Evolutionary conservation across 2,888 invertebrate species (phyloP).

Genomic region (Drosophila kambysellisi): DNA sequence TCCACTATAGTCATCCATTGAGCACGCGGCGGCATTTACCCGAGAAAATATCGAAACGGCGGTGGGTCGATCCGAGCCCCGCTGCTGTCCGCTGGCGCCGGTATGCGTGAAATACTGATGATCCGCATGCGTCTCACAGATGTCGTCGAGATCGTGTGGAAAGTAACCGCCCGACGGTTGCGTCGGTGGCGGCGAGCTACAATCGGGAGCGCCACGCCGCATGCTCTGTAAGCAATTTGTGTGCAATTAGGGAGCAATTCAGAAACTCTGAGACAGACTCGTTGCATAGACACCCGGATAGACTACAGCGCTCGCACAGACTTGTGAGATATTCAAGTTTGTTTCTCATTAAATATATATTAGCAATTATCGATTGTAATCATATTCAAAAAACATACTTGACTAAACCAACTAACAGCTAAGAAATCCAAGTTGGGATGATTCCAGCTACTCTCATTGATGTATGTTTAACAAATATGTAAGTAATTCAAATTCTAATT

Average conservation of each 20-base stretch:
- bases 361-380: neutral
- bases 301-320: conserved; percentile 15
- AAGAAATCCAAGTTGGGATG: neutral
- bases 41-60: conserved; percentile 85
- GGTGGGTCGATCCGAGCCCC: conserved; percentile 80
- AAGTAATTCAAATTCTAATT: neutral
- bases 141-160: conserved; percentile 85
- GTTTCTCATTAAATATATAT: neutral
- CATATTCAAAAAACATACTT: neutral
- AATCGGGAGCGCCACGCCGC: conserved; percentile 80
- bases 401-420: neutral
- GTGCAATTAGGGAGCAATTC: conserved; percentile 8
- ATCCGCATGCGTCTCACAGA: conserved; percentile 84
- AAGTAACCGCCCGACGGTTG: conserved; percentile 80
- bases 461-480: neutral
- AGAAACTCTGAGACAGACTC: neutral
- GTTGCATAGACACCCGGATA: conserved; percentile 4
- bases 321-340: neutral
- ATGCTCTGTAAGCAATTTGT: conserved; percentile 72
- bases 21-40: conserved; percentile 79
- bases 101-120: conserved; percentile 85
- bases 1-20: conserved; percentile 82
- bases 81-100: conserved; percentile 76
- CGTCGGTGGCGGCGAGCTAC: conserved; percentile 80
- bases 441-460: neutral